Evolutionary conservation across 2,113 vertebrate species (phyloP), one percentile per base, ranked within the genome.

Genomic region (Catharus bicknelli): DNA sequence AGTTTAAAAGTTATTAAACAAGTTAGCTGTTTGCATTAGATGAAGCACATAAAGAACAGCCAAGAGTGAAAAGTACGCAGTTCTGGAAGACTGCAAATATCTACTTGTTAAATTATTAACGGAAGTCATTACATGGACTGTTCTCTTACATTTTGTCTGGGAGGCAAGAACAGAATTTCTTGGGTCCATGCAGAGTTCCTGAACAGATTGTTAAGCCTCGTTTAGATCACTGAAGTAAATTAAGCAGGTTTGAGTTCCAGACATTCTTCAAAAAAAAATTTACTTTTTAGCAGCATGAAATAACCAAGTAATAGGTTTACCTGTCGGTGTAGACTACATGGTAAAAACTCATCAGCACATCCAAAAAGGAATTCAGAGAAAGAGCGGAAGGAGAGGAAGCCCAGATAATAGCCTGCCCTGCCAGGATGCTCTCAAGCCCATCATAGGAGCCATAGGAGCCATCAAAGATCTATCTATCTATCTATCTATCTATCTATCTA

Each of bases 91-190:
- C 48, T 64, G 45, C 19, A 80, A 89, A 54, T 88, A 74, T 91
- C 57, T 90, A 15, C 82, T 83, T 85, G 59, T 93, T 96, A 91
- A 82, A 80, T 93, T 88, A 48, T 92, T 88, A 85, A 72, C 83
- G 51, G 22, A 77, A 84, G 11, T 85, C 47, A 75, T 92, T 40
- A 84, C n/a, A 40, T 22, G 20, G 51, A 47, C 43, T 83, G 5
- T 38, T 36, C 26, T 76, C 67, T 85, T 80, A 32, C 9, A 59
- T 90, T 93, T 84, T 63, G 36, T 77, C 72, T 85, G 45, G n/a
- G 20, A 90, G 43, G 93, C 30, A 69, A 86, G 29, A 94, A 51
- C 13, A 69, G 23, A 75, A 82, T 82, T 82, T 76, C 36, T 64
- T 76, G 22, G n/a, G 48, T 55, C 59, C 21, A 16, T 77, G 23